Conservation (phyloP, 2,888 invertebrate genomes). For the Drosophila glabriapex region DNA sequence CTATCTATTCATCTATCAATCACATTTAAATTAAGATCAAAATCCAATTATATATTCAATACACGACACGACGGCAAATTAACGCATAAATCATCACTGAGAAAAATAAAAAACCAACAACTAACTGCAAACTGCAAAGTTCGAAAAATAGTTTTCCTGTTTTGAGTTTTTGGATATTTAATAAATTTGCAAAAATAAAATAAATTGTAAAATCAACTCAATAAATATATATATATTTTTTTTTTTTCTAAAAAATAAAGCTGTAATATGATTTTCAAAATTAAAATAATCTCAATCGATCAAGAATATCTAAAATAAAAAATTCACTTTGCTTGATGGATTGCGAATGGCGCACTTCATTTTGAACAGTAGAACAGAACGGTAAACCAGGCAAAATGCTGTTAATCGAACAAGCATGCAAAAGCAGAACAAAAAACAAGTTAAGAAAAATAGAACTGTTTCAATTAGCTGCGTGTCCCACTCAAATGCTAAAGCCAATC, state of each 20-base stretch:
- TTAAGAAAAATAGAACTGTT: not conserved
- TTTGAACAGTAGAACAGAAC: not conserved
- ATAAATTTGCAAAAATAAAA: not conserved
- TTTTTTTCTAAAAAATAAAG: too few species aligned
- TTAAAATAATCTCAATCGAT: not conserved
- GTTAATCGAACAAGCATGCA: not conserved
- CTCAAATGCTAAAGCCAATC: not conserved
- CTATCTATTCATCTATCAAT: constrained; percentile 4
- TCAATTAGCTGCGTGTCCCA: constrained; percentile 3
- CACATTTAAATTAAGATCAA: constrained; percentile 14
- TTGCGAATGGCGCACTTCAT: not conserved
- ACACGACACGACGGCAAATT: not conserved
- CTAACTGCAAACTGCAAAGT: not conserved
- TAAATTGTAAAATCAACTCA: too few species aligned
- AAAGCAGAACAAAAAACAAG: not conserved
- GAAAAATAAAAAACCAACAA: not conserved
- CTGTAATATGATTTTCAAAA: not conserved
- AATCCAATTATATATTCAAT: constrained; percentile 4
- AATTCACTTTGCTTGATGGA: not conserved
- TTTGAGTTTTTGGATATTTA: not conserved
- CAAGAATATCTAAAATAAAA: not conserved
- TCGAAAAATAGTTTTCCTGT: not conserved
- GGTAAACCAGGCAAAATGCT: not conserved
- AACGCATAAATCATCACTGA: not conserved
- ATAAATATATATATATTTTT: too few species aligned